Evolutionary conservation across 2,888 invertebrate genomes (phyloP).

Genomic region (Lithophane semibrunnea): DNA sequence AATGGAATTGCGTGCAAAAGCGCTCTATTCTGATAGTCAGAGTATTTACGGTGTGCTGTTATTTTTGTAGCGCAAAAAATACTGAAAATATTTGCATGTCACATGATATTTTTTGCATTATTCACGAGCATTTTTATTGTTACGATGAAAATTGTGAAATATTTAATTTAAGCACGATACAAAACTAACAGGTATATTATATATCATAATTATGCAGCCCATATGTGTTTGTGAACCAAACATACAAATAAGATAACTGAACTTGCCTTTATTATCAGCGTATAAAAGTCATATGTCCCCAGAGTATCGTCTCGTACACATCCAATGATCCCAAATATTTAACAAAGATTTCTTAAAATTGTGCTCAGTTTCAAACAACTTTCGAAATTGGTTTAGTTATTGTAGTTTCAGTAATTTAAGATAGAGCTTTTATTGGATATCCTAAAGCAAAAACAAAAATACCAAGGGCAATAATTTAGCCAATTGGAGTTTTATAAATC

Average conservation of each 20-base stretch:
- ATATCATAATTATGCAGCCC: neutral
- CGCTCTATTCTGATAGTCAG: conserved; percentile 21
- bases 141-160: conserved; percentile 21
- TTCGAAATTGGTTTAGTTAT: conserved; percentile 43
- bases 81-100: conserved; percentile 45
- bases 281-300: conserved; percentile 7
- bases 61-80: conserved; percentile 22
- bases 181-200: neutral
- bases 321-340: conserved; percentile 28
- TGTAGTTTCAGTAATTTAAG: conserved; percentile 34
- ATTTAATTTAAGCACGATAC: neutral
- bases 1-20: conserved; percentile 32
- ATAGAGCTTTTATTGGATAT: conserved; percentile 25
- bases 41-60: conserved; percentile 31
- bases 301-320: conserved; percentile 21
- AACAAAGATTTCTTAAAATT: conserved; percentile 27
- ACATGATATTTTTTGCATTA: conserved; percentile 38
- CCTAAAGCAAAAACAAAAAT: conserved; percentile 24
- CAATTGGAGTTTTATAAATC: conserved; percentile 31
- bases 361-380: conserved; percentile 25
- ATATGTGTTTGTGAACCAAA: conserved; percentile 5
- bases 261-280: conserved; percentile 44
- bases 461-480: conserved; percentile 15
- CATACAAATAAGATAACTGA: conserved; percentile 70
- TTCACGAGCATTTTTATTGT: conserved; percentile 33